Percentiles rank a stretch among this genome's conserved stretches.
Conservation (phyloP, 1,140 invertebrate species). For the Reticulitermes speratus region DNA sequence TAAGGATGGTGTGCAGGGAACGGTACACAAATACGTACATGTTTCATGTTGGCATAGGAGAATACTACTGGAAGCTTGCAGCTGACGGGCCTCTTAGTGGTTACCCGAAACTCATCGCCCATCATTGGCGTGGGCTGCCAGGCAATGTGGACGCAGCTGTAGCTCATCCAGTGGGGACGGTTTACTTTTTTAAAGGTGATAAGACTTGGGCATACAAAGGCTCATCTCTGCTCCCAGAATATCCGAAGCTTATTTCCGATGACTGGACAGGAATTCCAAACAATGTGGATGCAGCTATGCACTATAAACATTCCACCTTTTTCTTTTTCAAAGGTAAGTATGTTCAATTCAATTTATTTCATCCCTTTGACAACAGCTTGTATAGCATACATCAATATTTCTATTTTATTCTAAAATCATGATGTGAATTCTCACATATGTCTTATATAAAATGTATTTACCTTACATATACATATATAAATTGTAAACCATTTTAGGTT, state of each 20-base stretch:
- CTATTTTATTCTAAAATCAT: no score
- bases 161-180: background rate
- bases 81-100: background rate
- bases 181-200: background rate
- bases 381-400: no score
- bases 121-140: background rate
- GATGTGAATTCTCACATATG: no score
- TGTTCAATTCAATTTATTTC: no score
- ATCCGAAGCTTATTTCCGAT: background rate
- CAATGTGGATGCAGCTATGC: background rate
- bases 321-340: constrained; percentile 1
- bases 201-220: background rate
- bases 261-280: background rate
- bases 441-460: no score
- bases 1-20: no score
- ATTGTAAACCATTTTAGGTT: no score
- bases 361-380: no score
- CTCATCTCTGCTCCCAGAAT: background rate
- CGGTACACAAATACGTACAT: no score
- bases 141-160: background rate
- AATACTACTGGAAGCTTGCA: background rate
- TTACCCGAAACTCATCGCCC: background rate
- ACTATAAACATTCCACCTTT: background rate
- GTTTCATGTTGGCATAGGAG: background rate
- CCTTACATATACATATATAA: no score